Evolutionary conservation across 1,140 invertebrate genomes (phyloP).

Genomic region (Apis dorsata): DNA sequence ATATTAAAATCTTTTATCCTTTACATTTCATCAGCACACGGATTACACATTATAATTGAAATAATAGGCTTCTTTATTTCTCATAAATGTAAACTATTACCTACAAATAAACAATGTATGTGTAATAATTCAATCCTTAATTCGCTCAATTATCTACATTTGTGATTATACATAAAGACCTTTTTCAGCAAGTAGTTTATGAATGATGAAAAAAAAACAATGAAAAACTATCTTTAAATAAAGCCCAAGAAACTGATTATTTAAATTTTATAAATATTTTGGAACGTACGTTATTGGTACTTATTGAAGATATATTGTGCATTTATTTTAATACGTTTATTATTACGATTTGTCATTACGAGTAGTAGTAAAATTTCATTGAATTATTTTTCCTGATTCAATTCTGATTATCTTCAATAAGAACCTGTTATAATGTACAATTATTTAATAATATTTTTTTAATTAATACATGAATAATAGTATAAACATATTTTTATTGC

Average conservation of each 20-base stretch:
- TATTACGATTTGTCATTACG: conserved; percentile 33
- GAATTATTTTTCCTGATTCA: background rate
- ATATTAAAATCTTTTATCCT: conserved; percentile 45
- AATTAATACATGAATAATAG: background rate
- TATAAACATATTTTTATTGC: conserved; percentile 7
- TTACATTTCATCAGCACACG: conserved; percentile 59
- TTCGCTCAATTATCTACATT: conserved; percentile 49
- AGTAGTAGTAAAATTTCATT: conserved; percentile 50
- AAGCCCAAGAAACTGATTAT: conserved; percentile 26
- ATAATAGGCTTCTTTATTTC: conserved; percentile 69
- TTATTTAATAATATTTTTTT: conserved; percentile 30
- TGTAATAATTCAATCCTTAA: conserved; percentile 56
- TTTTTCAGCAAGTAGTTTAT: conserved; percentile 22
- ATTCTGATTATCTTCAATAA: conserved; percentile 31
- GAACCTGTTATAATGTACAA: conserved; percentile 34
- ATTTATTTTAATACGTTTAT: conserved; percentile 48
- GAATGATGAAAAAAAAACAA: conserved; percentile 45
- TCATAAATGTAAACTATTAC: conserved; percentile 61
- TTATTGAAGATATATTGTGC: conserved; percentile 51
- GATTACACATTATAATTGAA: conserved; percentile 68
- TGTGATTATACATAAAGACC: conserved; percentile 38
- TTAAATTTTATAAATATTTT: conserved; percentile 35
- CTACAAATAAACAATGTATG: conserved; percentile 67
- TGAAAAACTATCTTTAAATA: conserved; percentile 52
- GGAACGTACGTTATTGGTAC: conserved; percentile 2